Base-by-base conservation (phyloP, 2,797 vertebrate genomes). In the Anniella stebbinsi region DNA sequence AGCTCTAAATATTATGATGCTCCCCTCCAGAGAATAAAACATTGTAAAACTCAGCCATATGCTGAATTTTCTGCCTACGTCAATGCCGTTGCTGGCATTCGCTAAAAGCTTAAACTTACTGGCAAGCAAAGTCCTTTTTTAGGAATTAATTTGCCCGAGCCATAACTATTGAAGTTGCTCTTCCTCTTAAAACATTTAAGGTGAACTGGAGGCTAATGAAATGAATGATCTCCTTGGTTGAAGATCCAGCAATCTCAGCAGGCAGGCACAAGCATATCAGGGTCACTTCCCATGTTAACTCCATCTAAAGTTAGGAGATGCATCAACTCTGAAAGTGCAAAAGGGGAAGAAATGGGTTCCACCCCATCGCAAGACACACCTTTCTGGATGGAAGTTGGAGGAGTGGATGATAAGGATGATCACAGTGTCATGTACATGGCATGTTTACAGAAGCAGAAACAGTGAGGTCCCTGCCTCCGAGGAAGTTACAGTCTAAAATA, bases 111-210 rank as follows among this genome's bases (percentile, higher is more conserved):
- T 12, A 83, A 8, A 15, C 8, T 88, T 88, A 38, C 48, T 51
- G 38, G 81, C 51, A 88, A 82, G 60, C 21, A 4, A 33, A 60
- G 12, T 41, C 60, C 33, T 28, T 72, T 72, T 84, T 78, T 77
- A 90, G 67, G 33, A 86, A 90, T 86, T 72, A 73, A 84, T 73
- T 88, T 84, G 54, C 54, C 88, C 86, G 36, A 15, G 17, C 30
- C 38, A 72, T 84, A 66, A 77, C 28, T 48, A 33, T 45, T n/a
- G 63, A 38, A 38, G 7, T 69, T 21, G 25, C 5, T 70, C 30
- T 48, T 78, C 36, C 21, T 54, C 36, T 90, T 36, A 77, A 78
- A 72, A 78, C 13, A 3, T 87, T 72, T 77, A 28, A 48, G 15
- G 23, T 84, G 48, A 87, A 70, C 75, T 45, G 66, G 60, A 78